Evolutionary conservation across 2,888 invertebrate genomes (phyloP).

Genomic region (Deilephila porcellus): DNA sequence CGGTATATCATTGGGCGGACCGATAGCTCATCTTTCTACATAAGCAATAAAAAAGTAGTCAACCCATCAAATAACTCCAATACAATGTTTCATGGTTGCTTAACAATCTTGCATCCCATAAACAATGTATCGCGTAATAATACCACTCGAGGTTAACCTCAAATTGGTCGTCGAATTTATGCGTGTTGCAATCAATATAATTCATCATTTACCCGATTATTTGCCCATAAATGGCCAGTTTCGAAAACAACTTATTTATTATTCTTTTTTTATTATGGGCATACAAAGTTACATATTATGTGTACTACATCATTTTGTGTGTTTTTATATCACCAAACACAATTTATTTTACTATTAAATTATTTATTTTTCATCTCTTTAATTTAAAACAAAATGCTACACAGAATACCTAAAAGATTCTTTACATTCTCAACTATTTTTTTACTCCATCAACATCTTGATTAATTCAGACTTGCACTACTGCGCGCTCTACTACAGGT

Average conservation of each 20-base stretch:
- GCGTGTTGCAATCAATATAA: constrained; percentile 8
- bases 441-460: neutral
- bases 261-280: neutral
- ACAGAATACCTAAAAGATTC: no score
- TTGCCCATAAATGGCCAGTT: neutral
- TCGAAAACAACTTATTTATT: no score
- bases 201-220: neutral
- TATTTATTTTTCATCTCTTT: no score
- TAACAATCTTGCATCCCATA: neutral
- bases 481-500: constrained; percentile 9
- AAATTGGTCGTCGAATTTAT: constrained; percentile 7
- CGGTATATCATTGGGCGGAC: neutral
- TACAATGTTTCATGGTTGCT: neutral
- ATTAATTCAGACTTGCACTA: neutral
- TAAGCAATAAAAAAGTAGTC: neutral
- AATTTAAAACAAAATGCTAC: no score
- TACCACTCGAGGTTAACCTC: constrained; percentile 7
- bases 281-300: no score
- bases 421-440: no score
- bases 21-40: neutral
- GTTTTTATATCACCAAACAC: no score
- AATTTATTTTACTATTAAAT: no score
- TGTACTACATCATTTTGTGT: no score
- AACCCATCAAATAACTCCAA: neutral
- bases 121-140: neutral